Evolutionary conservation across 2,888 invertebrate species (phyloP).

Genomic region (Meloe dianella): DNA sequence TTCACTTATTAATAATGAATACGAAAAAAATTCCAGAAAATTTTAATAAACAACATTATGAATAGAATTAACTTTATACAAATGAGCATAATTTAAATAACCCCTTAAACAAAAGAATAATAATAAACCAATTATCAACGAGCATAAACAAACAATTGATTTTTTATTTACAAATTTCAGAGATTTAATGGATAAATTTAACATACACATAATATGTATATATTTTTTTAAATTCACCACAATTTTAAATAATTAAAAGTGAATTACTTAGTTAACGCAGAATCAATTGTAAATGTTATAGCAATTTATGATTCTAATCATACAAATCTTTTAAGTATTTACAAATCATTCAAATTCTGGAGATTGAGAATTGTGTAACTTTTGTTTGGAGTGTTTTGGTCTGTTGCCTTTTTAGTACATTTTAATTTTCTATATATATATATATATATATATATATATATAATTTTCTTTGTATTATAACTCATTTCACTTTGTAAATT

Average conservation of each 20-base stretch:
- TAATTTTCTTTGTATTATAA: slow-evolving; percentile 35
- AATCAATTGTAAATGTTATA: background rate
- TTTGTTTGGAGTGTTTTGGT: slow-evolving; percentile 25
- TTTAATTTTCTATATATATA: slow-evolving; percentile 28
- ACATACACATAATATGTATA: no score
- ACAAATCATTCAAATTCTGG: slow-evolving; percentile 27
- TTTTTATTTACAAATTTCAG: background rate
- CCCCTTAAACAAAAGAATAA: background rate
- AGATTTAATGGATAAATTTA: background rate
- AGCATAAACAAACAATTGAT: background rate
- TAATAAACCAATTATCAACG: background rate
- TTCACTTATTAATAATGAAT: background rate
- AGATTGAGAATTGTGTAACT: slow-evolving; percentile 26
- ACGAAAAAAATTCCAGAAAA: background rate
- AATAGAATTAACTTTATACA: background rate
- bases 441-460: slow-evolving; percentile 27
- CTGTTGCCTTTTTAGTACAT: slow-evolving; percentile 26
- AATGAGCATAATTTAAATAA: background rate
- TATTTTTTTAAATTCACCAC: background rate
- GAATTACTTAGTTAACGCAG: background rate
- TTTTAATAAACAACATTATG: background rate
- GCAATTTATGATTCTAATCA: background rate
- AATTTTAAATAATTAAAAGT: background rate
- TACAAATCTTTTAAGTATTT: slow-evolving; percentile 25
- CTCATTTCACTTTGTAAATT: slow-evolving; percentile 32